Evolutionary conservation across 1,140 invertebrate genomes (phyloP).

Genomic region (Drosophila ficusphila): DNA sequence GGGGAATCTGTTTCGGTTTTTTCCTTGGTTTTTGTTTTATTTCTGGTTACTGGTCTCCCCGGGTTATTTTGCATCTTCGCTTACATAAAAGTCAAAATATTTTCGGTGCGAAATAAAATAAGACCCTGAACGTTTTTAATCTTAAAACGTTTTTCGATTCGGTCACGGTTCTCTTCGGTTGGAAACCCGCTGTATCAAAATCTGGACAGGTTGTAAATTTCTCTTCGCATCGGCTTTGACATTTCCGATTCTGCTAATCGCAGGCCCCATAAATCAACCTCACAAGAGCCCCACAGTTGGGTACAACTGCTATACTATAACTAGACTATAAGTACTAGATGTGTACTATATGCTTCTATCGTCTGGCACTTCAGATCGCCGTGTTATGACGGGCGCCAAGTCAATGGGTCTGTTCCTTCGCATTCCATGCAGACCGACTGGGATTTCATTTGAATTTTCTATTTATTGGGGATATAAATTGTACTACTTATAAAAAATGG

Average conservation of each 20-base stretch:
- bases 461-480: slow-evolving; percentile 2
- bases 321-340: slow-evolving; percentile 24
- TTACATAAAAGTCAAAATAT: slow-evolving; percentile 56
- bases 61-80: slow-evolving; percentile 46
- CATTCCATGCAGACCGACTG: background rate
- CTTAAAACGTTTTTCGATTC: slow-evolving; percentile 46
- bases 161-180: slow-evolving; percentile 37
- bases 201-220: slow-evolving; percentile 57
- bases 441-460: slow-evolving; percentile 24
- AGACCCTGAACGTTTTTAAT: slow-evolving; percentile 24
- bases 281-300: slow-evolving; percentile 25
- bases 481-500: too few species aligned
- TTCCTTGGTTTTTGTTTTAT: slow-evolving; percentile 1
- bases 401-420: slow-evolving; percentile 20
- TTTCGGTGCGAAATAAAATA: slow-evolving; percentile 22
- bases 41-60: slow-evolving; percentile 12
- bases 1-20: slow-evolving; percentile 1
- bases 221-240: slow-evolving; percentile 34
- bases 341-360: slow-evolving; percentile 25
- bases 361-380: slow-evolving; percentile 46
- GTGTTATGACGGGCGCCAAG: slow-evolving; percentile 29
- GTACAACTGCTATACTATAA: background rate
- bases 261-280: slow-evolving; percentile 43
- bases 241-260: slow-evolving; percentile 59
- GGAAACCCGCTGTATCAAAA: slow-evolving; percentile 40